A percentile compares a stretch with the other conserved stretches of the same genome.
phyloP scores from a whole-genome alignment of 2,113 vertebrate species.

The Oreochromis tanganicae region DNA sequence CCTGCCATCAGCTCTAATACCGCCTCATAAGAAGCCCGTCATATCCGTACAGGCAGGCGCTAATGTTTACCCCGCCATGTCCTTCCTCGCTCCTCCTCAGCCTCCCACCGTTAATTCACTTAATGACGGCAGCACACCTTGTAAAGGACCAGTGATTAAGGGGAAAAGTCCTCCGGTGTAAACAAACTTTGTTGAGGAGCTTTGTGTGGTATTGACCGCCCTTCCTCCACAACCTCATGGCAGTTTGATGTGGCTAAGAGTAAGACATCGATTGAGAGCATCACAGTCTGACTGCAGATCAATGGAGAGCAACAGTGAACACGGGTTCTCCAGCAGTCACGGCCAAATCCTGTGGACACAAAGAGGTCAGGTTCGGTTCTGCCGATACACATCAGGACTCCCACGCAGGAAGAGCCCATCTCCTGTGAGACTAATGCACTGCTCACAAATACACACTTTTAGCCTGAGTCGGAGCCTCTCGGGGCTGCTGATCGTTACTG shows the following conservation, averaged over 20 bases:
- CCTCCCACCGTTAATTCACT: slow-evolving; percentile 21
- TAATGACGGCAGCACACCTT: slow-evolving; percentile 21
- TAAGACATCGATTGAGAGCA: slow-evolving; percentile 32
- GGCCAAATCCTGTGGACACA: slow-evolving; percentile 16
- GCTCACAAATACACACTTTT: neutral
- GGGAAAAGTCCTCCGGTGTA: slow-evolving; percentile 10
- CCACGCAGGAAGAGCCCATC: neutral
- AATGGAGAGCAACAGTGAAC: slow-evolving; percentile 7
- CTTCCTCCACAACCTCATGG: slow-evolving; percentile 4
- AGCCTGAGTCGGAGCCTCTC: neutral
- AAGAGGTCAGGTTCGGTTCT: slow-evolving; percentile 22
- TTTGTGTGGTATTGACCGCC: slow-evolving; percentile 39
- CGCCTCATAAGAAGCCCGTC: slow-evolving; percentile 9
- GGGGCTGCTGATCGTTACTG: neutral
- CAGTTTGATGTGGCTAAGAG: slow-evolving; percentile 23
- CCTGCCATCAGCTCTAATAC: slow-evolving; percentile 38
- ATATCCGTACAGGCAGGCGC: slow-evolving; percentile 4
- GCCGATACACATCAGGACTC: neutral
- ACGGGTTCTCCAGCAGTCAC: neutral
- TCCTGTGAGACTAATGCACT: neutral
- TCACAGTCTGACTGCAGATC: slow-evolving; percentile 25
- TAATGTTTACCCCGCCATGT: neutral
- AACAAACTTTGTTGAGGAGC: slow-evolving; percentile 50
- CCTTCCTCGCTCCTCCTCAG: neutral
- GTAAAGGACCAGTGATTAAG: slow-evolving; percentile 51